Evolutionary conservation across 2,797 vertebrate genomes (phyloP).

Genomic region (Gambelia wislizenii): DNA sequence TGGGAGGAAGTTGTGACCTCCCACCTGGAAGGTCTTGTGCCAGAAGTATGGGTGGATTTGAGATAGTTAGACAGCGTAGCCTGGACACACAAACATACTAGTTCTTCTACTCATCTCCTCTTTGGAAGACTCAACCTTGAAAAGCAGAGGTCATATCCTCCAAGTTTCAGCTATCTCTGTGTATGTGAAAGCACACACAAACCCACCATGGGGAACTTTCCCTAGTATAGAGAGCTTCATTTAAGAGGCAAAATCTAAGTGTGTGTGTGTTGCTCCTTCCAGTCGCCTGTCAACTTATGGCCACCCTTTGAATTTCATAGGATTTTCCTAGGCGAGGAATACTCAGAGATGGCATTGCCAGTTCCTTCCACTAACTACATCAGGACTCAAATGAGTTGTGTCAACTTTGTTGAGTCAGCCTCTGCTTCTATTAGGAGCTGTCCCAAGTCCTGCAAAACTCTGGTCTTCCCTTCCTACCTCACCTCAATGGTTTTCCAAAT

Average conservation of each 20-base stretch:
- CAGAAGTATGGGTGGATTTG: neutral
- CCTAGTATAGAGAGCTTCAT: neutral
- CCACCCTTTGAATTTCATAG: neutral
- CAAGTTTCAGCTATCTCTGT: neutral
- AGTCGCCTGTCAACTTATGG: neutral
- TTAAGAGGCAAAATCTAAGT: neutral
- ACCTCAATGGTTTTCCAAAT: neutral
- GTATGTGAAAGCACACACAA: too few species aligned
- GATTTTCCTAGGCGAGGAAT: too few species aligned
- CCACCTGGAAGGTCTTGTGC: neutral
- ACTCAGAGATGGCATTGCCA: too few species aligned
- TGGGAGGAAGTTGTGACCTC: neutral
- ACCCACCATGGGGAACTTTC: neutral
- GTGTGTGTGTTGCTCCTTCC: too few species aligned
- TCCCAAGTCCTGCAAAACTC: conserved; percentile 9
- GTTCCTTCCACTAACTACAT: too few species aligned
- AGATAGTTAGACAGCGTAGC: neutral
- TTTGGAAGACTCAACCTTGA: neutral
- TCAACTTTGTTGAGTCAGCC: neutral
- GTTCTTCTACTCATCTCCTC: too few species aligned
- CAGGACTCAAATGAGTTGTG: too few species aligned
- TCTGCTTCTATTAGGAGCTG: neutral
- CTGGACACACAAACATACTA: too few species aligned
- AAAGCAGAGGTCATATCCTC: neutral
- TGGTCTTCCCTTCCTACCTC: neutral